Evolutionary conservation across 2,797 vertebrate species (phyloP), one percentile per base, ranked within the genome.

Genomic region (Sebastolobus alascanus): DNA sequence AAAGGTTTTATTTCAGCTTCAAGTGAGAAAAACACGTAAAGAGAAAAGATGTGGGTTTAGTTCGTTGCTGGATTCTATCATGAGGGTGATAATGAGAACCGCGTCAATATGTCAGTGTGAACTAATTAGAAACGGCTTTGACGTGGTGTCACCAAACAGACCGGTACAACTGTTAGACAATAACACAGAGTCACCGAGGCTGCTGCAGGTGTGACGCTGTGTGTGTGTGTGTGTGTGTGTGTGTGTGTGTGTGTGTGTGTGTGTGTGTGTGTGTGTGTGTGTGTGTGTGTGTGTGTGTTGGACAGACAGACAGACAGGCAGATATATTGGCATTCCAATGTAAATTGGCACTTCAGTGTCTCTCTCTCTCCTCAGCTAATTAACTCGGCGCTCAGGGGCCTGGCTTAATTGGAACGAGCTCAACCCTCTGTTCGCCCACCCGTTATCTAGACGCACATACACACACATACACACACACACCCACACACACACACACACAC

Each of bases 301-400:
- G 7, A 6, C 27, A 13, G 37, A 52, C 38, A 43, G 52, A 70
- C 61, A 60, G 73, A 54, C 43, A 68, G 82, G 25, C 59, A 81
- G 68, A 86, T 65, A 84, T 83, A 75, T 84, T 77, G 84, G 79
- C 77, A 82, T 88, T 88, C 82, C 80, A 52, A 68, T 18, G 69
- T 75, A 94, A 93, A 94, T 90, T 93, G 90, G 85, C 85, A 85
- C 89, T 91, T 82, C 75, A 77, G 78, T 73, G 61, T 79, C 87
- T 89, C 86, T 83, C 85, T 90, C 80, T 93, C 90, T 94, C 84
- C 87, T 92, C 85, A 52, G 87, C 87, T 95, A 95, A 95, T 95
- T 94, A 95, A 92, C 88, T 89, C 31, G 68, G 75, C 38, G 86
- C 92, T 94, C 88, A 83, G 89, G 92, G 93, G 90, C 77, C 78